These are phyloP conservation scores for Isurus oxyrinchus DNA, from an alignment of 2,113 vertebrate species.

Conservation along the genomic window DNA sequence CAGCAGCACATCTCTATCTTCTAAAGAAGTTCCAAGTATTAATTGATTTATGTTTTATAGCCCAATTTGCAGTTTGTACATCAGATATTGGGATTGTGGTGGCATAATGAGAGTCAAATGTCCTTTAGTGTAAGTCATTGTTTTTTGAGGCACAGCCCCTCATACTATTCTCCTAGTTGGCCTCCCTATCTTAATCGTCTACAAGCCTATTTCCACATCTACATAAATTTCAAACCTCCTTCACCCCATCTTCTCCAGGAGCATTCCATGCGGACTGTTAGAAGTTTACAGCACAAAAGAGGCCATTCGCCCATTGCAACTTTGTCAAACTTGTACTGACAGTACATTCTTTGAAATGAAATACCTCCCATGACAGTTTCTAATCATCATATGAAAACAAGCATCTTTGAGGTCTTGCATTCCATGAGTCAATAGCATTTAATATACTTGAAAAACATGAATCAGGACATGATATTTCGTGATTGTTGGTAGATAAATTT, in stretches of 20 bases:
- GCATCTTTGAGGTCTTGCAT: no score
- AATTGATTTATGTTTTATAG: background rate
- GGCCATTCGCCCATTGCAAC: background rate
- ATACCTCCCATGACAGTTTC: no score
- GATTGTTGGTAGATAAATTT: background rate
- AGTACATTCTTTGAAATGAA: background rate
- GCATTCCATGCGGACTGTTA: background rate
- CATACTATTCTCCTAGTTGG: background rate
- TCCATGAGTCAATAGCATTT: background rate
- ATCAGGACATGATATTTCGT: background rate
- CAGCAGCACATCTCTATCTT: background rate
- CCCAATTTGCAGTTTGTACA: background rate
- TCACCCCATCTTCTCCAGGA: background rate
- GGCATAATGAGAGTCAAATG: background rate
- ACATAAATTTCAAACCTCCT: background rate
- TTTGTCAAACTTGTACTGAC: background rate
- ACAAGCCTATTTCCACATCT: background rate
- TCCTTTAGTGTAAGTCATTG: background rate
- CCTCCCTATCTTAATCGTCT: background rate
- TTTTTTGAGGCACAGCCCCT: background rate
- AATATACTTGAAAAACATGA: background rate
- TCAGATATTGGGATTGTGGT: background rate
- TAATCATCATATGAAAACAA: no score
- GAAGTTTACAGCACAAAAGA: background rate
- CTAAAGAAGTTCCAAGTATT: background rate